A percentile compares a stretch with the other conserved stretches of the same genome.
phyloP scores from a whole-genome alignment of 2,797 vertebrate species.

The Tiaroga cobitis region DNA sequence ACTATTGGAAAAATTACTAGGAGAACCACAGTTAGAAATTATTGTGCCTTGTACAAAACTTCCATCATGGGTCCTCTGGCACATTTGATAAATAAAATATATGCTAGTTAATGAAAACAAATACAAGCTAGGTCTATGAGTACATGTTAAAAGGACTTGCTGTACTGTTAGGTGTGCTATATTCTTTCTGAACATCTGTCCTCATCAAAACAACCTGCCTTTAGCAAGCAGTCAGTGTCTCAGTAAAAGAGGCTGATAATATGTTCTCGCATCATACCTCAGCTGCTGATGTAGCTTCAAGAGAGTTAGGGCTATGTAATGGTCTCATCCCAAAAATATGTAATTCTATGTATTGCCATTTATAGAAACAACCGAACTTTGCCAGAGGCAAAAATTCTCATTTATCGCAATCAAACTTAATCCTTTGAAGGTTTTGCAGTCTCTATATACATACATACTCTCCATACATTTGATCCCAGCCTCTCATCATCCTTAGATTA shows the following conservation, averaged over 20 bases:
- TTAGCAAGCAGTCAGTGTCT: background rate
- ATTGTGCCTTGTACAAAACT: background rate
- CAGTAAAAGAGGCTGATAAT: background rate
- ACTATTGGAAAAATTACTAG: background rate
- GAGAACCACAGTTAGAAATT: background rate
- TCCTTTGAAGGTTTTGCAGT: background rate
- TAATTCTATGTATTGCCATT: background rate
- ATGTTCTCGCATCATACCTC: background rate
- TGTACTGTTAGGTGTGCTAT: background rate
- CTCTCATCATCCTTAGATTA: background rate
- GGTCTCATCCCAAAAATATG: background rate
- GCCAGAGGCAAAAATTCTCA: background rate
- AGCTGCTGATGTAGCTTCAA: background rate
- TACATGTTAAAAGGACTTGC: background rate
- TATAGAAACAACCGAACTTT: background rate
- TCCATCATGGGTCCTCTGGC: background rate
- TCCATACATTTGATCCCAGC: background rate
- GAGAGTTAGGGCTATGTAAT: background rate
- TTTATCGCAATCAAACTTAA: background rate
- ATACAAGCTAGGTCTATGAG: background rate
- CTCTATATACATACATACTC: background rate
- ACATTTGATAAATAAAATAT: background rate
- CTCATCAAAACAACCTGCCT: constrained; percentile 6
- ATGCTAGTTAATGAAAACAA: background rate
- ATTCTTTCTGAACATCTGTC: constrained; percentile 1